Base-by-base conservation (phyloP, 2,113 vertebrate species). In the Cyprinodon variegatus region DNA sequence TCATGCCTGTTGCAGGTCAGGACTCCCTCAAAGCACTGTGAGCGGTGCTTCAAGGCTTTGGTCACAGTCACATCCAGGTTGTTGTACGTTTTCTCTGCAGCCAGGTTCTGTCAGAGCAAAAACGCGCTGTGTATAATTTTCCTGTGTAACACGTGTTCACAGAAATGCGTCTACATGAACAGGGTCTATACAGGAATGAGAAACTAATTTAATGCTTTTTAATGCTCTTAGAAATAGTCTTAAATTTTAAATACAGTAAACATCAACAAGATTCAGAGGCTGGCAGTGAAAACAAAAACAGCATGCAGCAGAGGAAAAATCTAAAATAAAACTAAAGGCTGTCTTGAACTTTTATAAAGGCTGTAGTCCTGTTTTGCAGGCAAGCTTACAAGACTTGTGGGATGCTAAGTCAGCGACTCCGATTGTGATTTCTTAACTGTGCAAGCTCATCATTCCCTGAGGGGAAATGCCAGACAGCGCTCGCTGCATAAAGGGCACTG, bases 11-110 rank as follows among this genome's bases (percentile, higher is more conserved):
- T 90, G 81, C 97, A 99, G 82, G 97, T 99, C 77, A 99, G 94
- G 40, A 99, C 98, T 0, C 98, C 98, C 91, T 99, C 97, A 63
- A 99, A 99, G 89, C 98, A 96, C 90, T 99, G 97, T 1, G 98
- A 99, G 80, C 97, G 96, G 81, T 99, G 97, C 90, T 96, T 94
- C 69, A 99, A 87, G 1, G 97, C 97, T 93, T 98, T 97, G 3
- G 98, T 99, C 89, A 99, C 97, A 0, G 97, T 97, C 79, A 99
- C 89, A 1, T 99, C 98, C 93, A 99, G 90, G 92, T 99, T 99
- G 91, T 99, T 99, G 91, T 99, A 99, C 0, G 96, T 99, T 88
- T 99, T 99, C 91, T 99, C 98, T 5, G 98, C 98, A 2, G 97
- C 98, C 87, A 99, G 91, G 81, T 99, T 99, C 97, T 99, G 81